Evolutionary conservation across 2,113 vertebrate genomes (phyloP).

Genomic region (Diadophis punctatus): DNA sequence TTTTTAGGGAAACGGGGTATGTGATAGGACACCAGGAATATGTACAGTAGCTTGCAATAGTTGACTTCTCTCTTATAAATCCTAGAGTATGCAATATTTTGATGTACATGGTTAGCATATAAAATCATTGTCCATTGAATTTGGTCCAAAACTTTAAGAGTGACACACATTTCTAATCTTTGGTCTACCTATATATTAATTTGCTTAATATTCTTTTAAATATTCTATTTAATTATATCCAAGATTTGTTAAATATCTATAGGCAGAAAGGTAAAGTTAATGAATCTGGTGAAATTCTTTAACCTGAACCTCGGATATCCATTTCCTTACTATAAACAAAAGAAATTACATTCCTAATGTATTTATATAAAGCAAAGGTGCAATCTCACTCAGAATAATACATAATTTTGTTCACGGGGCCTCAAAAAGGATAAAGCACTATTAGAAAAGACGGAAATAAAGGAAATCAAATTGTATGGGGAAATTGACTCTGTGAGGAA

Average conservation of each 20-base stretch:
- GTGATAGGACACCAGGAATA: background rate
- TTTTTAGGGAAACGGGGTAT: background rate
- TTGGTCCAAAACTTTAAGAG: background rate
- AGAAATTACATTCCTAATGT: background rate
- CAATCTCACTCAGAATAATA: background rate
- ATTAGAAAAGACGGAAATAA: background rate
- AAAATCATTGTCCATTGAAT: background rate
- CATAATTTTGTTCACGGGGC: background rate
- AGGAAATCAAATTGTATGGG: background rate
- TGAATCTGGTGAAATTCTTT: background rate
- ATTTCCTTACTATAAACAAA: background rate
- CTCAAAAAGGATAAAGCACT: background rate
- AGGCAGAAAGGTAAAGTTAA: background rate
- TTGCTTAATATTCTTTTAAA: background rate
- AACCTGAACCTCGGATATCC: no score
- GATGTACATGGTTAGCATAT: background rate
- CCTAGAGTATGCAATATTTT: background rate
- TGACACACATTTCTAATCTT: background rate
- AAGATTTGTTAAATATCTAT: background rate
- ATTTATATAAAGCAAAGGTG: background rate
- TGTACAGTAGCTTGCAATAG: background rate
- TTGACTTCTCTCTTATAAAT: background rate
- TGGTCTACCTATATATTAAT: background rate
- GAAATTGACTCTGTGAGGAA: background rate
- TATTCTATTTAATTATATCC: background rate